Base-by-base conservation (phyloP, 2,797 vertebrate genomes). In the Siniperca scherzeri region DNA sequence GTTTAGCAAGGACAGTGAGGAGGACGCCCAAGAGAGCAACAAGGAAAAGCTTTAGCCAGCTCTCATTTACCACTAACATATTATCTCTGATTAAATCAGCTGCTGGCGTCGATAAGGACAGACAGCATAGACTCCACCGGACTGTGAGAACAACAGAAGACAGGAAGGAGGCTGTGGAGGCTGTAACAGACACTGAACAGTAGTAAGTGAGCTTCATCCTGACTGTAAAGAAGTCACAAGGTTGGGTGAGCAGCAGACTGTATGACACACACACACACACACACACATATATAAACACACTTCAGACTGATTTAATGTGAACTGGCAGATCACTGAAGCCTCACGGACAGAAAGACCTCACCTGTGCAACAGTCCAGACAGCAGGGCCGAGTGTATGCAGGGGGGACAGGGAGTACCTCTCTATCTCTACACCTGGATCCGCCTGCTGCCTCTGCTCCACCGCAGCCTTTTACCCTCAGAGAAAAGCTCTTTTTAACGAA, bases 301-400 rank as follows among this genome's bases (percentile, higher is more conserved):
- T 27, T 30, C 77, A 69, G 22, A 52, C 17, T 72, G 78, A 82
- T 78, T 83, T 88, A 79, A 90, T 76, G 44, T 75, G 79, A 86
- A 40, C 83, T 74, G 85, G 52, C 88, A 79, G 88, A 68, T 68
- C 71, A 78, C 48, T 68, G 77, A 68, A 77, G 82, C 74, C n/a
- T 84, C 22, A 11, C 77, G 67, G 57, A 78, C 53, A 66, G 48
- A 60, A 85, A 70, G 33, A 65, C 73, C 81, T 82, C 79, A 87
- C 87, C 86, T 85, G 84, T 62, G 70, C 53, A 62, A 16, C 78
- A 2, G 73, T 42, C n/a, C 72, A 70, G 53, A 48, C 22, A 40
- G 2, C 70, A 36, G 38, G 52, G 30, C 42, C 0, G 69, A 77
- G 60, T n/a, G 62, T 33, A 5, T 52, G 27, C 74, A 59, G 30